Evolutionary conservation across 1,140 invertebrate genomes (phyloP), one percentile per base, ranked within the genome.

Genomic region (Lamellibrachia luymesi): DNA sequence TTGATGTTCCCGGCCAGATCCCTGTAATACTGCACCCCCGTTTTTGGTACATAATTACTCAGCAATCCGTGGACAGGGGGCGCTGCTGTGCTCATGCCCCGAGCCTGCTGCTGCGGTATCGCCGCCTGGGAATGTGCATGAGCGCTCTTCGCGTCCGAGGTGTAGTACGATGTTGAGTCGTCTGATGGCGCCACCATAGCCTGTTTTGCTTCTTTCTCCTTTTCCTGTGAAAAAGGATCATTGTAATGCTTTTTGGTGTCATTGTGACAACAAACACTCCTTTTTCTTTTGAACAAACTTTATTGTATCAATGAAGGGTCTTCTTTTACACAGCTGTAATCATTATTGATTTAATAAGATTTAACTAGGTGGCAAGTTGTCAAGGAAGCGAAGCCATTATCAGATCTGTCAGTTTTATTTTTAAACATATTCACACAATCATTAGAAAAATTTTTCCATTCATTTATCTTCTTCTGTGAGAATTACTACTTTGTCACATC

Each of bases 1-100:
- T 98, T 97, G 92, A 99, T 99, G 95, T 99, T 99, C 4, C 99
- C 98, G n/a, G 98, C 98, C 92, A 99, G 97, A 96, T 99, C 98
- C 92, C 99, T 97, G 96, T 98, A 99, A 96, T 99, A 99, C 95
- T 99, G 98, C 96, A 99, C 98, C 27, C 98, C 98, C 94, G 98
- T 97, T 94, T 97, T 97, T 1, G 99, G 96, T 10, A 96, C 94
- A 94, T 96, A 96, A 98, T 91, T 98, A 98, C 94, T 98, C 97
- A 91, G 98, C 98, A 96, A 99, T 98, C 93, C 98, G 97, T 2
- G 97, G 97, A 95, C 98, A 97, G 0, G 98, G 98, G 95, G 98
- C 98, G 94, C 98, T 98, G 80, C 94, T 95, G 95, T 98, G 98
- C 94, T 51, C 8, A 50, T 92, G 27, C 92, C 92, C 8, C 51